Base-by-base conservation (phyloP, 2,888 invertebrate genomes). In the Platypus cylindrus region DNA sequence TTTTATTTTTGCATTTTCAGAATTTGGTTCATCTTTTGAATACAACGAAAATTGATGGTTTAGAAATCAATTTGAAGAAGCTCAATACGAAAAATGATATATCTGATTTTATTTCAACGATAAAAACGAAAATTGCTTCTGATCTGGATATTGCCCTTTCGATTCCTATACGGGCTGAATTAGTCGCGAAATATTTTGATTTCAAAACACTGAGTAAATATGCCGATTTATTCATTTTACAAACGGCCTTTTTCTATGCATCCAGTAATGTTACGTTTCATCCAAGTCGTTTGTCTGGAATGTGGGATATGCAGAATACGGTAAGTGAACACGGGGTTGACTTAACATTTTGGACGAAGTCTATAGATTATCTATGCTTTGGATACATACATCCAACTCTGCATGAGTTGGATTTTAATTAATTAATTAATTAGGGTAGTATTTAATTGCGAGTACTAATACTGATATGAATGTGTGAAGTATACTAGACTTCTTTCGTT, bases 261-360 rank as follows among this genome's bases (percentile, higher is more conserved):
- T 72, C 73, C 46, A 68, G 69, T 50, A 75, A 75, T 51, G 74
- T 73, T 59, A 77, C 81, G 2, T 81, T 75, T 54, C 82, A 82
- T 53, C 80, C 80, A 1, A 79, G 80, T 49, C 62, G 81, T 36
- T 58, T 82, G 45, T 80, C 80, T 54, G 81, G 82, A 1, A 56
- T 80, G 30, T 78, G 79, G 68, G 81, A 82, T 48, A 76, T 80
- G 68, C 71, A 78, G 56, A 82, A 82, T 49, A 76, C 78, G 52
- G 78, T 78, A 56, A 70, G 71, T 39, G 18, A 20, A 5, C 20
- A 9, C 9, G 9, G 20, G 7, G 7, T 12, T 12, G n/a, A n/a
- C n/a, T n/a, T n/a, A n/a, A n/a, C n/a, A n/a, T n/a, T n/a, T n/a
- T n/a, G n/a, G n/a, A n/a, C n/a, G n/a, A n/a, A n/a, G n/a, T n/a